Base-by-base conservation (phyloP, 2,797 vertebrate genomes). In the Nyctalus aviator region DNA sequence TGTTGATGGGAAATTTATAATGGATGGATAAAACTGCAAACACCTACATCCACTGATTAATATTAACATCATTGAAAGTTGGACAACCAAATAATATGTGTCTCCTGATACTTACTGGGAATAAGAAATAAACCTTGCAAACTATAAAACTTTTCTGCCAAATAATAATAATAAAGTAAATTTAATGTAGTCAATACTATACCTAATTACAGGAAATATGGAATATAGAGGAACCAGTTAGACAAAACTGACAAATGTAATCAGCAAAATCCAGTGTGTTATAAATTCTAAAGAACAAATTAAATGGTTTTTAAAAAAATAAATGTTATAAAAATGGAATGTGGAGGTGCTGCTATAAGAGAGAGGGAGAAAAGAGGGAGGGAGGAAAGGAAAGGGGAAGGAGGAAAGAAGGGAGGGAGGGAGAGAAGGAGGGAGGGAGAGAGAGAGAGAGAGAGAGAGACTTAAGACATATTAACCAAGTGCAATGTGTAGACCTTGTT, bases 241-340 rank as follows among this genome's bases (percentile, higher is more conserved):
- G n/a, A 77, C 20, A 59, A 41, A 12, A 78, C 12, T 23, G 73
- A 68, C 23, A 69, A 41, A 84, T 88, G 4, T 72, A 95, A 68
- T 73, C 68, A 77, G 50, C 48, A 77, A 93, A 93, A 90, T 75
- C 35, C 17, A 72, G n/a, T 83, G 72, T 23, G 10, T 77, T 21
- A 21, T 44, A 68, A 82, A 75, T 90, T 77, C 25, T 88, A 88
- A 94, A 88, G 46, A 84, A 86, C 25, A 86, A 93, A 91, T 35
- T 66, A 84, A 72, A 50, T 84, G 9, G 11, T 82, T 71, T 90
- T 78, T 85, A 41, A 53, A 84, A 48, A 82, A 92, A 90, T 77
- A 93, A 91, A 87, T 84, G 35, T 10, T 27, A 87, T 64, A 75
- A 93, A 87, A 93, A 68, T 23, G n/a, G 41, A 66, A 21, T 27